Base-by-base conservation (phyloP, 2,113 vertebrate species). In the Columba janthina region DNA sequence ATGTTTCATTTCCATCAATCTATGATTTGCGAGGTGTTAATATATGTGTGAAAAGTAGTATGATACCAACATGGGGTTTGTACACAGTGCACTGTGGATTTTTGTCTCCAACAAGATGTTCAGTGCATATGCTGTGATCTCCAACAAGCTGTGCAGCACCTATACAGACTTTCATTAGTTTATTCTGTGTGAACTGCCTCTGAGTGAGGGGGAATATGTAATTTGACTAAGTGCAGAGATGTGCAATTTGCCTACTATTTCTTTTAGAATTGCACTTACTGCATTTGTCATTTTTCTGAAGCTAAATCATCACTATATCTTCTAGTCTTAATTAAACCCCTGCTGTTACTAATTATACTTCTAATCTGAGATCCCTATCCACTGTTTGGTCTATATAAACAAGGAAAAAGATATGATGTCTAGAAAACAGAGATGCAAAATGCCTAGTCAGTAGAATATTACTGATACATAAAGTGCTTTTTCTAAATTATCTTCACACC, bases 111-210 rank as follows among this genome's bases (percentile, higher is more conserved):
- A 6, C 10, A 50, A 46, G 15, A 15, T 48, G 21, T 44, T 29
- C 24, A 62, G 32, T 15, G 17, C 0, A 0, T 8, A 2, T n/a
- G 26, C 14, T 28, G 3, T 8, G 9, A 64, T 54, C 11, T 20
- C 5, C 5, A 67, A 42, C 3, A 4, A 22, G 86, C 42, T 44
- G 42, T 44, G 42, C 42, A 44, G 42, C 42, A 17, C 16, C 11
- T 38, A 38, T 38, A 44, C 42, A 16, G 42, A 44, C 42, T 44
- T 44, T 44, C 42, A 44, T 44, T 44, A 62, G 5, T 31, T 20
- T 60, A 11, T 40, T 28, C 5, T 38, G 4, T 4, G 5, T 57
- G 10, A 46, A 56, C 34, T 22, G 32, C 42, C 15, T 44, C 15
- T 16, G 42, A 17, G 1, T 2, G 3, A 58, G 9, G 32, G 29